Evolutionary conservation across 2,113 vertebrate genomes (phyloP).

Genomic region (Piprites chloris): DNA sequence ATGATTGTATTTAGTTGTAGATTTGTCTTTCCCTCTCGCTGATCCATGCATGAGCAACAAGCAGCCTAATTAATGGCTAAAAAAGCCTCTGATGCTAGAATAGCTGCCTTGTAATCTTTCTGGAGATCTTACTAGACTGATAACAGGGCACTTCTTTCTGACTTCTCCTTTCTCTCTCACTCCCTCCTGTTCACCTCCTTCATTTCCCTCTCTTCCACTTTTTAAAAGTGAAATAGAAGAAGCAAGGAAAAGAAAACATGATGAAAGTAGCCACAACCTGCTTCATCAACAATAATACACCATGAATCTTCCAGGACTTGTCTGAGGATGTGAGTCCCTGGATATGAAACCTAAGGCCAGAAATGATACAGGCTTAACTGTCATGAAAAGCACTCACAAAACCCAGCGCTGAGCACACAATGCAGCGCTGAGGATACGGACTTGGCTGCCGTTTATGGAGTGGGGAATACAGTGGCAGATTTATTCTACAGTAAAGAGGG

Average conservation of each 20-base stretch:
- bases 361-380: not conserved
- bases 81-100: not conserved
- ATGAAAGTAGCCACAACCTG: not conserved
- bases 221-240: not conserved
- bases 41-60: not conserved
- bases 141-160: not conserved
- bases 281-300: not conserved
- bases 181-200: not conserved
- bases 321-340: not conserved
- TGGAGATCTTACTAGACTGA: not conserved
- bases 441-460: constrained; percentile 38
- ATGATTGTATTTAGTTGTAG: not conserved
- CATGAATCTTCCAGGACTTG: not conserved
- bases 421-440: constrained; percentile 11
- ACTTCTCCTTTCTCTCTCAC: not conserved
- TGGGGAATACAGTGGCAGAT: constrained; percentile 62
- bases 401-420: not conserved
- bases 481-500: constrained; percentile 46
- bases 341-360: constrained; percentile 3
- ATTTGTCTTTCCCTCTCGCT: not conserved
- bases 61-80: constrained; percentile 6
- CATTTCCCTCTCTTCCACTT: not conserved
- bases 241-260: not conserved
- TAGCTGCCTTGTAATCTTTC: not conserved
- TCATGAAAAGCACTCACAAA: constrained; percentile 32